Conservation (phyloP, 2,113 vertebrate genomes). For the Lipotes vexillifer region DNA sequence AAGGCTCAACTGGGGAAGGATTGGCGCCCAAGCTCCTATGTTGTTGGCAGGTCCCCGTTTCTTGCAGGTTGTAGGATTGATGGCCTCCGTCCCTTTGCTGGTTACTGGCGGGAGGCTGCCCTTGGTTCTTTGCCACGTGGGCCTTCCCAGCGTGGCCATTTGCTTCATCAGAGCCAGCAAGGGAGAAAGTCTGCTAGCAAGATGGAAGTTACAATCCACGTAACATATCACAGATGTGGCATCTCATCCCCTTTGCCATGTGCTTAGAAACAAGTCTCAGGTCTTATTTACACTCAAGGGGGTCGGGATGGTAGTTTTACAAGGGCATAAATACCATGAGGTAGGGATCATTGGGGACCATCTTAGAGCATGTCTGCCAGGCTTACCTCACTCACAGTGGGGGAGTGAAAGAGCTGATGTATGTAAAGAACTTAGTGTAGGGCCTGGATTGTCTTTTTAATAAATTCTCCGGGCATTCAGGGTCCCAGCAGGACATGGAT, state of each 20-base stretch:
- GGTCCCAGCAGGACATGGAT: not conserved
- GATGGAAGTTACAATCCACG: fast-evolving
- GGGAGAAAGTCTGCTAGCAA: not conserved
- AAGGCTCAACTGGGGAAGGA: not conserved
- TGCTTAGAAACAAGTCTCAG: not conserved
- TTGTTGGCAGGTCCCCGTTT: too few relatives aligned
- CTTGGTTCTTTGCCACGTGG: fast-evolving
- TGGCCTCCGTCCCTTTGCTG: fast-evolving
- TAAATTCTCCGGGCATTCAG: not conserved
- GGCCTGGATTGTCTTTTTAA: too few relatives aligned
- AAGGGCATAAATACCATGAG: not conserved
- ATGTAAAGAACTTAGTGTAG: fast-evolving
- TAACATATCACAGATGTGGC: fast-evolving
- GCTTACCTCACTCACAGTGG: not conserved
- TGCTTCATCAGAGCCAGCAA: not conserved
- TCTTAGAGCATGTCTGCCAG: not conserved
- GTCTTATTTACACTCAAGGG: fast-evolving
- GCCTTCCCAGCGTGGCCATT: fast-evolving
- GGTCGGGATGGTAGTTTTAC: fast-evolving
- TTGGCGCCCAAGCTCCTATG: not conserved
- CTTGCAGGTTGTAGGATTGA: not conserved
- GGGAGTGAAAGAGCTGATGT: not conserved
- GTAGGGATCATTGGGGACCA: too few relatives aligned
- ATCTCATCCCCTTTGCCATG: not conserved
- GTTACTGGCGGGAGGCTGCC: fast-evolving